Base-by-base conservation (phyloP, 2,888 invertebrate genomes). In the Erpobdella octoculata region DNA sequence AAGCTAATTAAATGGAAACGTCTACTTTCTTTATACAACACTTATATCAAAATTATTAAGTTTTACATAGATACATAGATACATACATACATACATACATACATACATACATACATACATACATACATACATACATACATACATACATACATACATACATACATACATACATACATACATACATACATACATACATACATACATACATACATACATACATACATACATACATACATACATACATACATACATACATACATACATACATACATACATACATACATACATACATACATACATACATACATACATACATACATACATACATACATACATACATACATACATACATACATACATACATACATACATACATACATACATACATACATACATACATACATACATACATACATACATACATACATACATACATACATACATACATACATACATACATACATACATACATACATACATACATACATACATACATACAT, bases 31-130 rank as follows among this genome's bases (percentile, higher is more conserved):
- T n/a, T n/a, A n/a, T n/a, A n/a, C n/a, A n/a, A n/a, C n/a, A n/a
- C n/a, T n/a, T n/a, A n/a, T n/a, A n/a, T n/a, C n/a, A n/a, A n/a
- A n/a, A n/a, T 59, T n/a, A 59, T n/a, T 59, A 9, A 28, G 9
- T 59, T 12, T 9, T 59, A 15, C 28, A n/a, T 59, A 15, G 21
- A 64, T 64, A 37, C 38, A 66, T 2, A 37, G 18, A 33, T 38
- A 18, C 4, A 41, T 41, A 37, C 36, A 66, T 18, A 9, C 41
- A 65, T 65, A 5, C 66, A 65, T 65, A 36, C 1, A 65, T 65
- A 21, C 65, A 2, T 37, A 15, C 66, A 33, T 65, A 12, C 66
- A 65, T 37, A 21, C 37, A n/a, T 37, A 28, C 18, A 21, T 1
- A 36, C 38, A 25, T 37, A 36, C 12, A 21, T 36, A 3, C 33